Percentiles rank a stretch among this genome's conserved stretches.
Conservation (phyloP, 2,797 vertebrate genomes). For the Xenentodon cancila region DNA sequence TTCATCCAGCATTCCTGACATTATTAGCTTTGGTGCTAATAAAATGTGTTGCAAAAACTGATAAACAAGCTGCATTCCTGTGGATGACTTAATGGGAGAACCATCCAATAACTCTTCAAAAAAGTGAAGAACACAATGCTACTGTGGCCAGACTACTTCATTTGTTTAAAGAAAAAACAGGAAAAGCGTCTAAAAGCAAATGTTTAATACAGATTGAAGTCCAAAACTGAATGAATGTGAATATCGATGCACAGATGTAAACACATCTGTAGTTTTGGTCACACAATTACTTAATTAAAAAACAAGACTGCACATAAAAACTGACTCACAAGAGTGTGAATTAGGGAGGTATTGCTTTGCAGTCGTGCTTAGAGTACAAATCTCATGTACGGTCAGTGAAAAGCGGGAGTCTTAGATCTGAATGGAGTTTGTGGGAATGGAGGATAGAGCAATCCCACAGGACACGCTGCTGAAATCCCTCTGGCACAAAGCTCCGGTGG, state of each 20-base stretch:
- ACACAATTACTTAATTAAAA: too few species aligned
- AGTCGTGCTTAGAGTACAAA: slow-evolving; percentile 29
- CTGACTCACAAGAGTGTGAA: neutral
- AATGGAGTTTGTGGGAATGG: slow-evolving; percentile 34
- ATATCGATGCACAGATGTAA: slow-evolving; percentile 1
- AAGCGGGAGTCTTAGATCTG: slow-evolving; percentile 41
- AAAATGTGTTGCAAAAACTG: slow-evolving; percentile 32
- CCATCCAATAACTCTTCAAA: slow-evolving; percentile 28
- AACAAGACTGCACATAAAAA: too few species aligned
- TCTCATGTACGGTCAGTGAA: slow-evolving; percentile 46
- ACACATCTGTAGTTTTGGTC: neutral
- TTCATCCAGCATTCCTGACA: slow-evolving; percentile 40
- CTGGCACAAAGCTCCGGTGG: slow-evolving; percentile 32
- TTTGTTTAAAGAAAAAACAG: slow-evolving; percentile 39
- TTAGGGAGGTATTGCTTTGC: slow-evolving; percentile 11
- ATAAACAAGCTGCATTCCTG: slow-evolving; percentile 55
- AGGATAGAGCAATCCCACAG: slow-evolving; percentile 37
- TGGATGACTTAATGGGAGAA: slow-evolving; percentile 39
- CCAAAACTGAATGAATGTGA: slow-evolving; percentile 20
- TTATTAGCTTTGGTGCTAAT: slow-evolving; percentile 23
- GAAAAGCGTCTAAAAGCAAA: slow-evolving; percentile 31
- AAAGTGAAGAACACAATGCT: slow-evolving; percentile 48
- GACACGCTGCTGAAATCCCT: slow-evolving; percentile 32
- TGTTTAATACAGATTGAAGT: slow-evolving; percentile 8
- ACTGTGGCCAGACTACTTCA: slow-evolving; percentile 29